Percentiles rank a stretch among this genome's conserved stretches.
These are phyloP conservation scores for human DNA, from an alignment of 2,113 vertebrate species.

Conservation along the genomic window GRCh38 chr13:92880501-92881000, in stretches of 20 bases:
- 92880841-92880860: not conserved
- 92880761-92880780: not conserved
- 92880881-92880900: not conserved
- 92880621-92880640: not conserved
- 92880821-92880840: not conserved
- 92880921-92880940: not conserved
- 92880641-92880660: not conserved
- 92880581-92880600: not conserved
- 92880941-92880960: not conserved
- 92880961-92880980: not conserved
- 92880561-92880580: not conserved
- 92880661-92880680: not conserved
- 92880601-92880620: not conserved
- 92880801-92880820: not conserved
- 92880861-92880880: not conserved
- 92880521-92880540: not conserved
- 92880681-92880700: not conserved
- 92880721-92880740: not conserved
- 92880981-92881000: not conserved
- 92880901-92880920: not conserved
- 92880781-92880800: not conserved
- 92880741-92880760: not conserved
- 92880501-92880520: slow-evolving; percentile 39
- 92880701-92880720: not conserved
- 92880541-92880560: not conserved